These are phyloP conservation scores for Vidua macroura DNA, from an alignment of 2,113 vertebrate species.

Conservation along the genomic window DNA sequence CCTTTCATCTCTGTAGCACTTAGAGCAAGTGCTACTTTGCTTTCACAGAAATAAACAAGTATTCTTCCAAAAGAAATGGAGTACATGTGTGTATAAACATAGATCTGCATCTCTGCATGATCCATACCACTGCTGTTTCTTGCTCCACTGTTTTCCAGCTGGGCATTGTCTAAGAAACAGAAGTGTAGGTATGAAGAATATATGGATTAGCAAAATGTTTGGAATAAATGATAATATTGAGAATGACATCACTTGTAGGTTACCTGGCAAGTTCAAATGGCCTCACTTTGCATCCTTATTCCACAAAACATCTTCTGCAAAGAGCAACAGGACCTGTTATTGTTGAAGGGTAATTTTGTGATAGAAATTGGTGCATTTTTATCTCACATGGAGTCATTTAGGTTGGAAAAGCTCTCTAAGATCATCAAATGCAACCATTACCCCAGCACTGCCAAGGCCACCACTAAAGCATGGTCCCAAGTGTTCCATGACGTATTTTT, in stretches of 20 bases:
- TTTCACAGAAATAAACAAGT: neutral
- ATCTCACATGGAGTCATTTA: no score
- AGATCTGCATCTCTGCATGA: neutral
- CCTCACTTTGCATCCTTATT: neutral
- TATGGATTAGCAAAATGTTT: neutral
- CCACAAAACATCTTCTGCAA: neutral
- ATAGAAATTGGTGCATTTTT: neutral
- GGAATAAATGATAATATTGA: neutral
- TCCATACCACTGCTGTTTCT: neutral
- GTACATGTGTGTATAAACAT: accelerated
- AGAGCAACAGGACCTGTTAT: neutral
- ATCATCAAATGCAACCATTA: neutral
- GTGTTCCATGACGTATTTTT: neutral
- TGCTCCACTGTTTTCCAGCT: neutral
- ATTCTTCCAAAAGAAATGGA: neutral
- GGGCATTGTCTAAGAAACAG: neutral
- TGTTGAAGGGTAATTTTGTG: neutral
- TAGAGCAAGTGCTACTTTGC: neutral
- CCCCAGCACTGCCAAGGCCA: neutral
- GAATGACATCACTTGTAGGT: neutral
- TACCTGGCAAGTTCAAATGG: neutral
- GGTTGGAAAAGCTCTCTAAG: neutral
- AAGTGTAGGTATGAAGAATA: neutral
- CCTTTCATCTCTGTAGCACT: neutral
- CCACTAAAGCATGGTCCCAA: neutral